Conservation (phyloP, 1,140 invertebrate genomes). For the Bombyx mori region ASM3026992v2 NC_085112.1:13837501-13838000, state of each 20-base stretch:
- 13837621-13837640: no score
- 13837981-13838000: no score
- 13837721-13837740: slow-evolving; percentile 75
- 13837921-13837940: slow-evolving; percentile 77
- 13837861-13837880: slow-evolving; percentile 92
- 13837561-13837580: no score
- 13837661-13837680: no score
- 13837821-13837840: slow-evolving; percentile 95
- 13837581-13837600: no score
- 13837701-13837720: slow-evolving; percentile 1
- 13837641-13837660: no score
- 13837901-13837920: slow-evolving; percentile 94
- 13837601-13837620: no score
- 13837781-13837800: slow-evolving; percentile 92
- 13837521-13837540: no score
- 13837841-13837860: slow-evolving; percentile 95
- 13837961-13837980: slow-evolving; percentile 67
- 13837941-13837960: slow-evolving; percentile 74
- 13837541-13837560: no score
- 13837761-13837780: slow-evolving; percentile 89
- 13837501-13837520: no score
- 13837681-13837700: no score
- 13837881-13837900: slow-evolving; percentile 90
- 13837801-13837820: slow-evolving; percentile 91
- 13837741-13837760: slow-evolving; percentile 93